Conservation (phyloP, 2,888 invertebrate species). For the Acleris holmiana region DNA sequence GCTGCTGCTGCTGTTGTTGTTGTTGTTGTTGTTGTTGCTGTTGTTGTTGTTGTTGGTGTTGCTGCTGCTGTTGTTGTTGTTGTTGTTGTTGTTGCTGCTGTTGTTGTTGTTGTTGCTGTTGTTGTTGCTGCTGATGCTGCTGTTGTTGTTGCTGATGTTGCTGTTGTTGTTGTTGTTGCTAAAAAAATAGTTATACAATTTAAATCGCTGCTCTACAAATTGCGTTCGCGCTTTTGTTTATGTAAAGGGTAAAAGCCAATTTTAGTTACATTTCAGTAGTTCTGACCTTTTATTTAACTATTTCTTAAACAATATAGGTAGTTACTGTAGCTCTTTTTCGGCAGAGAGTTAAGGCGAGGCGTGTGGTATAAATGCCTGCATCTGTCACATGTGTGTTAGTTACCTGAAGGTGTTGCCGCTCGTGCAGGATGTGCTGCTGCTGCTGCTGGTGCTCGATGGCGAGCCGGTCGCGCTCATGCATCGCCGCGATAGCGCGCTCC, state of each 20-base stretch:
- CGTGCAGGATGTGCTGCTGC: constrained; percentile 48
- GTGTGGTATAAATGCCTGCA: no score
- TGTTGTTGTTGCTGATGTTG: constrained; percentile 48
- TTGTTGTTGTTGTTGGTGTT: constrained; percentile 44
- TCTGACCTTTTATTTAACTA: no score
- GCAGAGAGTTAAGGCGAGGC: no score
- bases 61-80: constrained; percentile 45
- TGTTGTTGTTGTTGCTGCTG: constrained; percentile 50
- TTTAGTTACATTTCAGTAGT: no score
- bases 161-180: constrained; percentile 51
- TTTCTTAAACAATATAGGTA: no score
- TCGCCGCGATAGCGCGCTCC: constrained; percentile 63
- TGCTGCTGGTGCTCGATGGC: constrained; percentile 60
- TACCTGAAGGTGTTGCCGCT: constrained; percentile 53
- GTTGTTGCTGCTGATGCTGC: constrained; percentile 46
- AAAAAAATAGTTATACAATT: no score
- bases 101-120: constrained; percentile 53
- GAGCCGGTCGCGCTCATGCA: constrained; percentile 64
- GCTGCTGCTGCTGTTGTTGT: constrained; percentile 49
- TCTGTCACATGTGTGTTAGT: no score
- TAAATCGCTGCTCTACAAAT: no score
- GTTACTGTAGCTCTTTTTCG: no score
- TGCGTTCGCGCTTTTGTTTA: no score
- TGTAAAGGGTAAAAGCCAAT: no score
- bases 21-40: constrained; percentile 48